These are phyloP conservation scores for Hydrotaea diabolus DNA, from an alignment of 2,888 invertebrate species.

Conservation along the genomic window DNA sequence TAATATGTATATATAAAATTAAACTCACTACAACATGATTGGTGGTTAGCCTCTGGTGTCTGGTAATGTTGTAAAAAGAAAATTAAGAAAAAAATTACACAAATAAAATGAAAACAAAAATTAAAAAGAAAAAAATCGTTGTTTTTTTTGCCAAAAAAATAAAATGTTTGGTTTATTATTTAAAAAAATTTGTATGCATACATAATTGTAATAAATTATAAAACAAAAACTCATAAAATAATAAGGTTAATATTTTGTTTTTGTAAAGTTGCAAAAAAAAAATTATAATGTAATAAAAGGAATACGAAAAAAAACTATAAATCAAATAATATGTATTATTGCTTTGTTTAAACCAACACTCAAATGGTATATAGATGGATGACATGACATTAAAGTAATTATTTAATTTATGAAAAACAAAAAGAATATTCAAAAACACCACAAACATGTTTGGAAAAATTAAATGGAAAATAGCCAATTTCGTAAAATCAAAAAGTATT, in stretches of 20 bases:
- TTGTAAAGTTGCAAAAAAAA: constrained; percentile 20
- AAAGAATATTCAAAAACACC: neutral
- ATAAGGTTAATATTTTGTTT: constrained; percentile 38
- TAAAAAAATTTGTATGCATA: constrained; percentile 54
- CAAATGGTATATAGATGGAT: constrained; percentile 5
- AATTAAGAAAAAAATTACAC: constrained; percentile 4
- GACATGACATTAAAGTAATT: neutral
- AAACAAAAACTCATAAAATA: constrained; percentile 45
- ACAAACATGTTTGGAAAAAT: neutral
- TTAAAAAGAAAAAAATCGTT: constrained; percentile 45
- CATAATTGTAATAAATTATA: constrained; percentile 55
- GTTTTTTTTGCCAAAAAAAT: constrained; percentile 55
- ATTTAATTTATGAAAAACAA: too few relatives aligned
- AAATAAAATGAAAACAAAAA: constrained; percentile 21
- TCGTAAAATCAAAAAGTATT: too few relatives aligned
- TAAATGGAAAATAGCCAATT: neutral
- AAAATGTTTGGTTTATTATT: constrained; percentile 60
- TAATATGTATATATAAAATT: neutral
- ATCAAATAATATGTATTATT: neutral
- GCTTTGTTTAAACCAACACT: constrained; percentile 37
- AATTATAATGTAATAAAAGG: constrained; percentile 41
- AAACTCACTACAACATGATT: constrained; percentile 34
- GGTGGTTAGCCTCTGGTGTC: constrained; percentile 17
- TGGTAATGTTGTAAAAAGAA: neutral
- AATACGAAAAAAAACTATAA: constrained; percentile 37